Conservation (phyloP, 2,888 invertebrate species). For the Pollenia labialis region DNA sequence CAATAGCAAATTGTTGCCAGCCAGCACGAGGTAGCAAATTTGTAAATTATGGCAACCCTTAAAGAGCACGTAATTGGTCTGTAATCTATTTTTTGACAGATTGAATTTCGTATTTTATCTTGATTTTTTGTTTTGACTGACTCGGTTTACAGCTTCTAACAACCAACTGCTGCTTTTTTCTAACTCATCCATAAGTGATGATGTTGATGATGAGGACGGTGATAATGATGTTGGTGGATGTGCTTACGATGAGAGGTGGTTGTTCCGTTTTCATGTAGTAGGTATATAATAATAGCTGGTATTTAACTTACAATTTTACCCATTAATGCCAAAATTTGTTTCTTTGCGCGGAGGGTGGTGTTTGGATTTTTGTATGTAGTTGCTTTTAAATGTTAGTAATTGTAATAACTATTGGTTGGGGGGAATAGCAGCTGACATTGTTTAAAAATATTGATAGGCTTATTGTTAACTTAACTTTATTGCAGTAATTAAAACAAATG, state of each 20-base stretch:
- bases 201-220: slow-evolving; percentile 21
- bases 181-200: slow-evolving; percentile 37
- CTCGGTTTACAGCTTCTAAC: slow-evolving; percentile 75
- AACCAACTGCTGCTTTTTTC: slow-evolving; percentile 55
- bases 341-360: slow-evolving; percentile 29
- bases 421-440: slow-evolving; percentile 11
- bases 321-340: slow-evolving; percentile 51
- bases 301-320: slow-evolving; percentile 38
- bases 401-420: slow-evolving; percentile 24
- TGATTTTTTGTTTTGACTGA: slow-evolving; percentile 84
- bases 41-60: slow-evolving; percentile 76
- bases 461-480: too few species aligned
- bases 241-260: slow-evolving; percentile 21
- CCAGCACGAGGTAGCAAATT: slow-evolving; percentile 48
- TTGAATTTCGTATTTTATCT: slow-evolving; percentile 84
- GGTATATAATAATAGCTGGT: slow-evolving; percentile 41
- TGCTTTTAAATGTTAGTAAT: slow-evolving; percentile 58
- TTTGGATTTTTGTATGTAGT: slow-evolving; percentile 43
- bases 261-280: slow-evolving; percentile 8
- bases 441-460: too few species aligned
- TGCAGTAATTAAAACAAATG: too few species aligned
- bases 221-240: background rate
- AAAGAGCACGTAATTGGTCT: slow-evolving; percentile 84
- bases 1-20: slow-evolving; percentile 24
- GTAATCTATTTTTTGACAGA: slow-evolving; percentile 85